These are phyloP conservation scores for Acromyrmex echinatior DNA, from an alignment of 1,140 invertebrate species.

Conservation along the genomic window DNA sequence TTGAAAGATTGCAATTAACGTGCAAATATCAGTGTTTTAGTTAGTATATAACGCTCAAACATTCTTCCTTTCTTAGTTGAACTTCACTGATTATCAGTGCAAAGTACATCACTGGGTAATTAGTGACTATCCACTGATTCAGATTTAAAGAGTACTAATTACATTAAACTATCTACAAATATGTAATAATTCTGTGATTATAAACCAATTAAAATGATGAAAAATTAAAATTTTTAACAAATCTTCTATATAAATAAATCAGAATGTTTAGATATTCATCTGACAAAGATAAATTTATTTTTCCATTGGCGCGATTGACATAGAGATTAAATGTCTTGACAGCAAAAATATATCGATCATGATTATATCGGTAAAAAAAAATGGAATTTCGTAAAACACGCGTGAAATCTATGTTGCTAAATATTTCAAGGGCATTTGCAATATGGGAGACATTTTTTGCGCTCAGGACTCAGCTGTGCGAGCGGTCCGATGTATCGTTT, in stretches of 20 bases:
- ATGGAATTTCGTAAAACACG: background rate
- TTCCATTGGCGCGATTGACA: background rate
- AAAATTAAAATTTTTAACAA: background rate
- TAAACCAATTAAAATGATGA: background rate
- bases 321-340: slow-evolving; percentile 39
- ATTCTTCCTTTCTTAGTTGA: too few species aligned
- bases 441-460: slow-evolving; percentile 22
- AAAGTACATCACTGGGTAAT: too few species aligned
- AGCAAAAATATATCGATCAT: slow-evolving; percentile 39
- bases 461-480: slow-evolving; percentile 42
- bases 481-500: slow-evolving; percentile 7
- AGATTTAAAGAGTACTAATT: too few species aligned
- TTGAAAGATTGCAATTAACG: too few species aligned
- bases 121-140: too few species aligned
- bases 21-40: too few species aligned
- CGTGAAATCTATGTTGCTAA: slow-evolving; percentile 20
- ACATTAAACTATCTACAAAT: background rate
- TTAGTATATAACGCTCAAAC: too few species aligned
- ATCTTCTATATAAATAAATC: background rate
- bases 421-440: slow-evolving; percentile 26
- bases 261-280: background rate
- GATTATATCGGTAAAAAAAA: background rate
- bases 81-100: too few species aligned
- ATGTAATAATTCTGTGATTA: background rate
- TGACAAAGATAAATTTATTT: background rate